phyloP scores from a whole-genome alignment of 2,797 vertebrate species.

The Carduelis carduelis region DNA sequence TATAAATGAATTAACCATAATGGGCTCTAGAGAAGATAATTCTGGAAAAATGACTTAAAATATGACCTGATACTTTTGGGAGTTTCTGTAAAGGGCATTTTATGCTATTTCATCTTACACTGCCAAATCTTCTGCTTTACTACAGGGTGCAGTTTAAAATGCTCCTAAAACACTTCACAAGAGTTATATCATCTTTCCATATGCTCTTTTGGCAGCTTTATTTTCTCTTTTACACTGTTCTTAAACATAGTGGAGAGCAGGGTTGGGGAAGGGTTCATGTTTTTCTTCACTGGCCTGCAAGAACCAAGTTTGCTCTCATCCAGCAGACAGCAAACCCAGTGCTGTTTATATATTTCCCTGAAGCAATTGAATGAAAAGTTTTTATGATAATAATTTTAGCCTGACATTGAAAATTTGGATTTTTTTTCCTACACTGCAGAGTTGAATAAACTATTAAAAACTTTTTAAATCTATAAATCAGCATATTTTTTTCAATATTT shows the following conservation, averaged over 20 bases:
- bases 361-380: neutral
- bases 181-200: neutral
- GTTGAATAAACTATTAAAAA: neutral
- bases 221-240: neutral
- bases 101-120: neutral
- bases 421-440: neutral
- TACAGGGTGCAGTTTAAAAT: slow-evolving; percentile 20
- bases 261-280: neutral
- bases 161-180: neutral
- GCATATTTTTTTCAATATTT: neutral
- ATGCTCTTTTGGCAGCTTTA: neutral
- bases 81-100: neutral
- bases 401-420: neutral
- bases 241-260: neutral
- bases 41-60: neutral
- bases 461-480: neutral
- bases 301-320: neutral
- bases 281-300: neutral
- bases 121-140: neutral
- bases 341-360: neutral
- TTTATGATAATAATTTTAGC: neutral
- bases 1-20: neutral
- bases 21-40: neutral
- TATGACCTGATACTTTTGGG: neutral
- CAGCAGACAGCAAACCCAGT: neutral